A percentile compares a stretch with the other conserved stretches of the same genome.
Conservation (phyloP, 2,113 vertebrate genomes). For the Esox niger region DNA sequence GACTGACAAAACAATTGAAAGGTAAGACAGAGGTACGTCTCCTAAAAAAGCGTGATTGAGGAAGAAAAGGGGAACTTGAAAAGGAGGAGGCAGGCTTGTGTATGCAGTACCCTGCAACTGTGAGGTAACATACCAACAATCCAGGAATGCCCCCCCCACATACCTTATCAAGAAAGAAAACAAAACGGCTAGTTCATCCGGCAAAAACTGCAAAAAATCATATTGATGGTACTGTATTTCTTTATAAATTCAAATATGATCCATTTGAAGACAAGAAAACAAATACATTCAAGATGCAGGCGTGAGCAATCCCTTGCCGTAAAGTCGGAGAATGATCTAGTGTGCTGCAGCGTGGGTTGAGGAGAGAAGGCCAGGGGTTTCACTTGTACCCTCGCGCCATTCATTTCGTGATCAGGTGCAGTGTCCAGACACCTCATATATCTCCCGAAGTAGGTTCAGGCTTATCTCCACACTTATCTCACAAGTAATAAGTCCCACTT, state of each 20-base stretch:
- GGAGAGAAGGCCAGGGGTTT: slow-evolving; percentile 44
- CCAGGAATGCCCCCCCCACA: slow-evolving; percentile 67
- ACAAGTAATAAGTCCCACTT: slow-evolving; percentile 70
- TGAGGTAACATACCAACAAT: slow-evolving; percentile 65
- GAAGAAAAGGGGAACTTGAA: slow-evolving; percentile 51
- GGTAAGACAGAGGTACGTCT: slow-evolving; percentile 42
- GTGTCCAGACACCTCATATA: slow-evolving; percentile 67
- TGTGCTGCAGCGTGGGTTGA: slow-evolving; percentile 25
- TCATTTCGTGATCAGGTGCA: slow-evolving; percentile 70
- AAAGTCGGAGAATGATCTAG: slow-evolving; percentile 20
- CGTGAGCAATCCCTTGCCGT: slow-evolving; percentile 1
- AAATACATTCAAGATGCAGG: neutral
- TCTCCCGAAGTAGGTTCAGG: slow-evolving; percentile 50
- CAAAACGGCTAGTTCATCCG: neutral
- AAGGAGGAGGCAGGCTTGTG: slow-evolving; percentile 46
- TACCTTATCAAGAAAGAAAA: slow-evolving; percentile 37
- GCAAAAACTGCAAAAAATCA: neutral
- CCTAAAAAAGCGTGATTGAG: slow-evolving; percentile 24
- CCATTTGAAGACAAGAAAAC: no score
- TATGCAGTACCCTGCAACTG: slow-evolving; percentile 61
- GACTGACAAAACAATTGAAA: slow-evolving; percentile 62
- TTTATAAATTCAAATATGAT: no score
- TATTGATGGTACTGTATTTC: no score
- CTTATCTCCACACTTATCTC: slow-evolving; percentile 72
- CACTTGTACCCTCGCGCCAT: slow-evolving; percentile 55